Conservation (phyloP, 2,113 vertebrate species). For the Fukomys damarensis region DNA sequence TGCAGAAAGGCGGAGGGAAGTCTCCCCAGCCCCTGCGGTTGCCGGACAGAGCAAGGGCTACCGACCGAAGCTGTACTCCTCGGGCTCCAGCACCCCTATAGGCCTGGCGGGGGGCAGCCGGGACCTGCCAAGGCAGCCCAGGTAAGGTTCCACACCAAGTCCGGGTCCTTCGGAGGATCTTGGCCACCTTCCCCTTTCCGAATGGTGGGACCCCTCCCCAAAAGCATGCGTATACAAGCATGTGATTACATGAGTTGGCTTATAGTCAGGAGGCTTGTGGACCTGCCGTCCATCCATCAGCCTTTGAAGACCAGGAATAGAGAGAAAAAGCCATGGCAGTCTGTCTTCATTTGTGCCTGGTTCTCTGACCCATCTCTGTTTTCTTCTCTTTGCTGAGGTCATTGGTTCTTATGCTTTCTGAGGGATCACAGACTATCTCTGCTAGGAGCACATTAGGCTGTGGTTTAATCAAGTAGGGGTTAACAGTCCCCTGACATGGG, state of each 20-base stretch:
- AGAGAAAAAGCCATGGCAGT: not conserved
- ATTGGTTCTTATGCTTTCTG: not conserved
- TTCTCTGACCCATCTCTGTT: not conserved
- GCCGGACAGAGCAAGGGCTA: constrained; percentile 88
- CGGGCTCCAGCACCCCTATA: constrained; percentile 85
- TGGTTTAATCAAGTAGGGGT: not conserved
- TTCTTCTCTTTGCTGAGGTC: constrained; percentile 23
- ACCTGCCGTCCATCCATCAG: too few species aligned
- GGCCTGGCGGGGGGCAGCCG: constrained; percentile 49
- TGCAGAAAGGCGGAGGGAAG: constrained; percentile 86
- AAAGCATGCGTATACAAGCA: too few species aligned
- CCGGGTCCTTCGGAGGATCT: accelerated
- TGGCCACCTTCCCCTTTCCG: not conserved
- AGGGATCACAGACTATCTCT: not conserved
- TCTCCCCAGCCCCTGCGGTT: constrained; percentile 82
- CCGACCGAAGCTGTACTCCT: constrained; percentile 88
- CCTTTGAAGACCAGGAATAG: not conserved
- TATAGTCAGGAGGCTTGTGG: accelerated
- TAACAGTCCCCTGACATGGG: not conserved
- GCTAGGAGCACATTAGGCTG: not conserved
- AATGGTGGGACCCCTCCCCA: not conserved
- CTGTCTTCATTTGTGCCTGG: not conserved
- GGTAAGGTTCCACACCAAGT: constrained; percentile 58
- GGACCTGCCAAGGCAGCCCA: constrained; percentile 73
- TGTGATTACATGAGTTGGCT: not conserved